These are phyloP conservation scores for Spizaetus ornatus DNA, from an alignment of 2,113 vertebrate species.

Conservation along the genomic window DNA sequence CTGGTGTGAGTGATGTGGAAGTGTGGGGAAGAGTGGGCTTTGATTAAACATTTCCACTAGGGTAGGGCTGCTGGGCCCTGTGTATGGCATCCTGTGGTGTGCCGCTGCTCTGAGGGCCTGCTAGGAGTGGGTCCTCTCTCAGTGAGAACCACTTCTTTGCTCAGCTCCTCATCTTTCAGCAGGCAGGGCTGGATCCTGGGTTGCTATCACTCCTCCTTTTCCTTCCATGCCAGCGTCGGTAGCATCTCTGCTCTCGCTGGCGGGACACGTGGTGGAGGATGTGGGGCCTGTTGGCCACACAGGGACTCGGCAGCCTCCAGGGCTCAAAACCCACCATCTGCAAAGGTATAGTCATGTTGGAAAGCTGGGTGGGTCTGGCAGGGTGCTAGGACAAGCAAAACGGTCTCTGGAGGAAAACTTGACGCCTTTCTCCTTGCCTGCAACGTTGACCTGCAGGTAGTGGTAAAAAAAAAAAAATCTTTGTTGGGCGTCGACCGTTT, in stretches of 20 bases:
- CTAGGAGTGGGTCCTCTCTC: neutral
- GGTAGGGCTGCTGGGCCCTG: neutral
- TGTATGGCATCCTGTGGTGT: accelerated
- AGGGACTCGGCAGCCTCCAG: neutral
- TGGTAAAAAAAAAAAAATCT: no score
- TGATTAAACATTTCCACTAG: neutral
- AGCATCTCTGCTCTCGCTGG: neutral
- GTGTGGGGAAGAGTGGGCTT: neutral
- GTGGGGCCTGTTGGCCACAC: neutral
- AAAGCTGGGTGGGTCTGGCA: neutral
- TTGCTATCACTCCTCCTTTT: neutral
- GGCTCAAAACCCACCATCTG: no score
- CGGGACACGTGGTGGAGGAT: accelerated
- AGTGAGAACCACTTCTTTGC: neutral
- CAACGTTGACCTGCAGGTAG: accelerated
- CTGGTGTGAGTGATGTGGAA: neutral
- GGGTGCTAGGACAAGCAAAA: neutral
- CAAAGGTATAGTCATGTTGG: neutral
- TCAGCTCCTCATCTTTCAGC: neutral
- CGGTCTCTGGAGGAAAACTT: neutral
- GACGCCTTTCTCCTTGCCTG: neutral
- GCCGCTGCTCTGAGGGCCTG: neutral
- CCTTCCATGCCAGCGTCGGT: accelerated
- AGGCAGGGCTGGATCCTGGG: neutral
- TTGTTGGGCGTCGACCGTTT: accelerated